A percentile compares a stretch with the other conserved stretches of the same genome.
phyloP scores from a whole-genome alignment of 2,113 vertebrate species.

The Odontophorus gujanensis region DNA sequence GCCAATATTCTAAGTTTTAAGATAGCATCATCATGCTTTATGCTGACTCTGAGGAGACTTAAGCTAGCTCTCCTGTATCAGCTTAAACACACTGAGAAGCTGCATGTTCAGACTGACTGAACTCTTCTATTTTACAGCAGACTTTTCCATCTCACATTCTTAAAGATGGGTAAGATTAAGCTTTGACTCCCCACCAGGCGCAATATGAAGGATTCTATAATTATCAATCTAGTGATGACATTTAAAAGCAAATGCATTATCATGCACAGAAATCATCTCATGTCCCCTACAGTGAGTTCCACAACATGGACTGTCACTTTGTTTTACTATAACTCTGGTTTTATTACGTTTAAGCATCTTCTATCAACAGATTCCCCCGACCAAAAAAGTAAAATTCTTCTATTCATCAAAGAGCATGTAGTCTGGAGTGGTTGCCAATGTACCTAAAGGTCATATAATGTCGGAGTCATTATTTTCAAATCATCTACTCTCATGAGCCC shows the following conservation, averaged over 20 bases:
- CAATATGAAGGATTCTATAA: conserved; percentile 76
- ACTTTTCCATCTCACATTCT: conserved; percentile 41
- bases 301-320: conserved; percentile 45
- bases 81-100: conserved; percentile 23
- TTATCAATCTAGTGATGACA: conserved; percentile 68
- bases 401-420: conserved; percentile 28
- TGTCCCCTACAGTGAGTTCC: conserved; percentile 46
- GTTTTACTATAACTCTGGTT: conserved; percentile 5
- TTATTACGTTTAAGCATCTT: conserved; percentile 51
- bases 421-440: neutral
- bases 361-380: conserved; percentile 21
- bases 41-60: neutral
- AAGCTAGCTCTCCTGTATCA: neutral
- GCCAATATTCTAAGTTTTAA: neutral
- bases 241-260: conserved; percentile 74
- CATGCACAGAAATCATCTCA: conserved; percentile 59
- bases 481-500: neutral
- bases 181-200: conserved; percentile 63
- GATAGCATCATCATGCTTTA: neutral
- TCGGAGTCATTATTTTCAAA: conserved; percentile 56
- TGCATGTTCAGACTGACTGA: conserved; percentile 36
- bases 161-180: conserved; percentile 27
- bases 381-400: neutral
- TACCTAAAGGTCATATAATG: conserved; percentile 48
- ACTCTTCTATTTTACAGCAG: conserved; percentile 15